Percentiles rank a stretch among this genome's conserved stretches.
Conservation (phyloP, 2,797 vertebrate genomes). For the Telmatherina bonti region DNA sequence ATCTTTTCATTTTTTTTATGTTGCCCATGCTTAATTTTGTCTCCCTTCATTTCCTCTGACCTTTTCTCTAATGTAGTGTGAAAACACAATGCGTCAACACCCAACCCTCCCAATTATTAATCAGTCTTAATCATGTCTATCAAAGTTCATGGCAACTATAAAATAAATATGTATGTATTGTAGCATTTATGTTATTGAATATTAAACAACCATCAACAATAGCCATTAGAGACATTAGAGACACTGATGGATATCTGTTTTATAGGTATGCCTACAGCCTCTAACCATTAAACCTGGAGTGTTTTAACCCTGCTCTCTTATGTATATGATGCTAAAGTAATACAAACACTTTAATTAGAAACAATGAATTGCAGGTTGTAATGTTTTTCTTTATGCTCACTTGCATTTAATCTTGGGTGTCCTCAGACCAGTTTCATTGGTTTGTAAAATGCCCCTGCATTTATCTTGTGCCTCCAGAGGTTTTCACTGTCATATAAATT, state of each 20-base stretch:
- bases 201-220: conserved; percentile 54
- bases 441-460: conserved; percentile 25
- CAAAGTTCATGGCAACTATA: conserved; percentile 50
- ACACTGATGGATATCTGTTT: conserved; percentile 8
- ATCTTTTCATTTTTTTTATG: not conserved
- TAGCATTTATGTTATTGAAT: conserved; percentile 50
- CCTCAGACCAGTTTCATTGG: conserved; percentile 14
- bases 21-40: not conserved
- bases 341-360: conserved; percentile 16
- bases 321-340: conserved; percentile 10
- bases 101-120: conserved; percentile 60
- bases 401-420: conserved; percentile 32
- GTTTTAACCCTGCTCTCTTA: conserved; percentile 3
- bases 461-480: conserved; percentile 41
- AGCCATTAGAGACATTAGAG: conserved; percentile 39
- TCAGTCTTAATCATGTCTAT: conserved; percentile 66
- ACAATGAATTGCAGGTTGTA: conserved; percentile 6
- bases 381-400: conserved; percentile 10
- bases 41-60: conserved; percentile 61
- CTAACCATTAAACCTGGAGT: conserved; percentile 2
- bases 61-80: conserved; percentile 76
- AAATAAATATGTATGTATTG: too few species aligned
- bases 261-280: conserved; percentile 7
- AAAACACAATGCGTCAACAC: conserved; percentile 56
- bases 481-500: conserved; percentile 72